Evolutionary conservation across 1,140 invertebrate species (phyloP), one percentile per base, ranked within the genome.

Genomic region (Eriosoma lanigerum): DNA sequence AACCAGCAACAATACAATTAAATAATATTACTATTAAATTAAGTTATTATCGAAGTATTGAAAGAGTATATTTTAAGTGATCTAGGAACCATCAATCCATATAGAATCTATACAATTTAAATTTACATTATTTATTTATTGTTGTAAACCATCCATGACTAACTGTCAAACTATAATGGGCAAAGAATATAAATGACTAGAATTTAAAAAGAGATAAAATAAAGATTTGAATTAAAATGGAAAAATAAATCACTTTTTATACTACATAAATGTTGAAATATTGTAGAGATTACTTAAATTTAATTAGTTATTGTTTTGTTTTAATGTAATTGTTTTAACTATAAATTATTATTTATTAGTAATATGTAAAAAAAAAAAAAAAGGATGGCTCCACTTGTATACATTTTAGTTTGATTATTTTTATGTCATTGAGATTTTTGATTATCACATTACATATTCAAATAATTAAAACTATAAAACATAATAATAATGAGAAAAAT

Each of bases 151-250:
- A 64, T 21, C 24, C 13, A 54, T 58, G 15, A 70, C 24, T 19
- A 70, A 68, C 15, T 19, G 24, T 70, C 8, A 50, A 26, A 32
- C 29, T 52, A 26, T 32, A 5, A 72, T 29, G 1, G 1, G 1
- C 48, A 50, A 21, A 50, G 48, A 68, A 50, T 50, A 29, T 52
- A 29, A 29, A 72, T 72, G 68, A 72, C 68, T 72, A 72, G 68
- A 72, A 72, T 52, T 52, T 0, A 52, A 52, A 72, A 72, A 5
- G 17, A 66, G 44, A 66, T 44, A 21, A 72, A 52, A n/a, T 50
- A 19, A 52, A 72, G 68, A 72, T 72, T n/a, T 46, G 52, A 29
- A 72, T 72, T 50, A 9, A 72, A 72, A 52, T 72, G 68, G 46
- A 24, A 50, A 70, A 70, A 50, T 29, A 72, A 72, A 17, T 72